phyloP scores from a whole-genome alignment of 2,888 invertebrate species.

The Diarsia dahlii region DNA sequence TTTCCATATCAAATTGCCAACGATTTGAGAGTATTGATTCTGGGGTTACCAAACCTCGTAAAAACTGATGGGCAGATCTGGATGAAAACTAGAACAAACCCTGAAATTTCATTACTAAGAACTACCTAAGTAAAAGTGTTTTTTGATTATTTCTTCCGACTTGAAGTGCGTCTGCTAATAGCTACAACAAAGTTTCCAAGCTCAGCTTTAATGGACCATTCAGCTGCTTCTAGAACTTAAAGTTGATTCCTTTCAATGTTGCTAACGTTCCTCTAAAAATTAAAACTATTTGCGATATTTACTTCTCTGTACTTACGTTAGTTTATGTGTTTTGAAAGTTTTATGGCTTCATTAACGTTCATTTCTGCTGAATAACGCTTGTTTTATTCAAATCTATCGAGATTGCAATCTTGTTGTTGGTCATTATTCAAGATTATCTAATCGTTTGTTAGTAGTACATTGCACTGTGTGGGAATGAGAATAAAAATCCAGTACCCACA shows the following conservation, averaged over 20 bases:
- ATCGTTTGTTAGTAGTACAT: conserved; percentile 17
- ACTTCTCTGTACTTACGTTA: conserved; percentile 6
- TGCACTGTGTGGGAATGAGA: conserved; percentile 17
- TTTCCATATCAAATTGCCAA: not conserved
- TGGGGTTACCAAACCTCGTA: not conserved
- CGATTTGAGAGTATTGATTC: not conserved
- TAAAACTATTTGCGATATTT: conserved; percentile 21
- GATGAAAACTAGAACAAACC: not conserved
- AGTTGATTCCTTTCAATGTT: conserved; percentile 11
- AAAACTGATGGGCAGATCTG: not conserved
- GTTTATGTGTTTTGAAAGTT: conserved; percentile 51
- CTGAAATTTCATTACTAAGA: not conserved
- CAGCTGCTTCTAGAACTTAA: conserved; percentile 14
- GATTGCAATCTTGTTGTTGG: conserved; percentile 34
- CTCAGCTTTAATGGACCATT: conserved; percentile 17
- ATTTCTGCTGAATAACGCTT: conserved; percentile 35
- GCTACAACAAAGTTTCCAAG: conserved; percentile 23
- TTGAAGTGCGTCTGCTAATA: conserved; percentile 10
- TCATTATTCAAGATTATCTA: conserved; percentile 43
- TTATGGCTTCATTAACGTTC: conserved; percentile 54
- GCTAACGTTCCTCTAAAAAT: conserved; percentile 17
- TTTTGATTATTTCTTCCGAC: conserved; percentile 21
- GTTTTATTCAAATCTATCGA: conserved; percentile 44
- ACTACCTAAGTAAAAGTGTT: not conserved
- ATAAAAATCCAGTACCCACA: conserved; percentile 17